Evolutionary conservation across 2,113 vertebrate genomes (phyloP).

Genomic region (Trematocara nigrifrons): DNA sequence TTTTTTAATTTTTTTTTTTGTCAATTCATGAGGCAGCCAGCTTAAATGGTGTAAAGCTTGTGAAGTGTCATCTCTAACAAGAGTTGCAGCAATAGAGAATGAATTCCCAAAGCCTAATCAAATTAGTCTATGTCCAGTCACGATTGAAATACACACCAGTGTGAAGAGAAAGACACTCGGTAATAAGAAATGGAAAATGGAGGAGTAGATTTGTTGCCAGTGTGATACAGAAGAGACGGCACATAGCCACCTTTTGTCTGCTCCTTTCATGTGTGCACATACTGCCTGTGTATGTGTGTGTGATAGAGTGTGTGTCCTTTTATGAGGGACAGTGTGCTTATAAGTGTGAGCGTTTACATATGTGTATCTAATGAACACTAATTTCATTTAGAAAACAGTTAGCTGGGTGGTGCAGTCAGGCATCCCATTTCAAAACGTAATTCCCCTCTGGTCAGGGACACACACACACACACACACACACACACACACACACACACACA

Average conservation of each 20-base stretch:
- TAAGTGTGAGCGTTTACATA: neutral
- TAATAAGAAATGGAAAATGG: neutral
- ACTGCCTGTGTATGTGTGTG: neutral
- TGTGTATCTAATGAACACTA: constrained; percentile 48
- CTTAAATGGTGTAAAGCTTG: neutral
- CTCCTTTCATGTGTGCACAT: neutral
- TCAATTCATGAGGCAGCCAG: neutral
- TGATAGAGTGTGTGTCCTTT: neutral
- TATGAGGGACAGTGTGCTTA: neutral
- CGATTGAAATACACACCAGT: neutral
- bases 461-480: neutral
- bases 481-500: neutral
- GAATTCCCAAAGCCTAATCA: constrained; percentile 16
- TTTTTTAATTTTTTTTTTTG: neutral
- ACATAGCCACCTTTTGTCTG: neutral
- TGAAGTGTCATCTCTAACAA: neutral
- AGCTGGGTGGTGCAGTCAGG: constrained; percentile 36
- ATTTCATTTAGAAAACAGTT: constrained; percentile 67
- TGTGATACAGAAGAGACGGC: neutral
- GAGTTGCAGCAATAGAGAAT: neutral
- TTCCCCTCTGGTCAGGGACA: constrained; percentile 52
- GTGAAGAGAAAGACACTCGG: neutral
- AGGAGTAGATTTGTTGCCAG: neutral
- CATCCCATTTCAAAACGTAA: constrained; percentile 56
- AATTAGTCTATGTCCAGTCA: constrained; percentile 38